These are phyloP conservation scores for Notechis scutatus DNA, from an alignment of 2,113 vertebrate genomes.

Conservation along the genomic window DNA sequence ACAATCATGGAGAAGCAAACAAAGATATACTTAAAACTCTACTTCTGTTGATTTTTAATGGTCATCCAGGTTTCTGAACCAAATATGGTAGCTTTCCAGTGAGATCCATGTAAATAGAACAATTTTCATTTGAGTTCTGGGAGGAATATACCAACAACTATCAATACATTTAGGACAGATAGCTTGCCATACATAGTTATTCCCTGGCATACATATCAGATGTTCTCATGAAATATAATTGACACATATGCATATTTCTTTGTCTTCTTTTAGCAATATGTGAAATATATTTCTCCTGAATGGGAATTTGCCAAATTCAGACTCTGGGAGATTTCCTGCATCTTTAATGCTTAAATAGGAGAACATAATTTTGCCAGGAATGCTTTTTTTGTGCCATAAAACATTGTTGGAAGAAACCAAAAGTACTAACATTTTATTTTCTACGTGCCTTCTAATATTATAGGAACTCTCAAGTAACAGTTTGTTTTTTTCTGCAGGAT, in stretches of 20 bases:
- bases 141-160: background rate
- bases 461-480: background rate
- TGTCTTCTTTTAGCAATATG: background rate
- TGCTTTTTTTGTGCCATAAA: background rate
- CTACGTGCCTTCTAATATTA: background rate
- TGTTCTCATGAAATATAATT: background rate
- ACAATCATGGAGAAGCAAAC: background rate
- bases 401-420: background rate
- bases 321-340: background rate
- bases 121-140: slow-evolving; percentile 23
- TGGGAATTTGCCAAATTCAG: background rate
- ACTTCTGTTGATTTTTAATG: background rate
- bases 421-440: background rate
- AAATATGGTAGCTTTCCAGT: background rate
- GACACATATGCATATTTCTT: background rate
- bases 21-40: background rate
- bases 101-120: slow-evolving; percentile 40
- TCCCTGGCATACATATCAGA: background rate
- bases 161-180: background rate
- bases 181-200: background rate
- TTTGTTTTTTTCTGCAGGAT: background rate
- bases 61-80: background rate
- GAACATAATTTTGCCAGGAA: background rate
- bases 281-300: slow-evolving; percentile 8
- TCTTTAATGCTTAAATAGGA: background rate